A percentile compares a stretch with the other conserved stretches of the same genome.
Conservation (phyloP, 2,888 invertebrate species). For the Ormyrus thymus region DNA sequence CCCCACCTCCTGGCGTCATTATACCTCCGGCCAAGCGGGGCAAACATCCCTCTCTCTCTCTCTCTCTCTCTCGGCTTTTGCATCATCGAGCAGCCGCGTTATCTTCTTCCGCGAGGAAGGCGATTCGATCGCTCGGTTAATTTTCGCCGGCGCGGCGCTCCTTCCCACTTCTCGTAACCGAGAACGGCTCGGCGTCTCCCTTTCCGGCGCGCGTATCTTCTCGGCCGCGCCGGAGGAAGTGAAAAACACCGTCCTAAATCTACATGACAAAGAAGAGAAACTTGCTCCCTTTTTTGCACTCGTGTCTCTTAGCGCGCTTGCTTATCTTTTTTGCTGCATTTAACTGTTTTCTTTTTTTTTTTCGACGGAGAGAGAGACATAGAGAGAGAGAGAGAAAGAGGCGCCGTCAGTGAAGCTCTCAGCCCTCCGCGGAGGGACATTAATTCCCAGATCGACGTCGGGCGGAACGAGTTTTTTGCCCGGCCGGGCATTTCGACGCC, state of each 20-base stretch:
- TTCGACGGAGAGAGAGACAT: too few species aligned
- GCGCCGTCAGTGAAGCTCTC: too few species aligned
- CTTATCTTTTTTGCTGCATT: too few species aligned
- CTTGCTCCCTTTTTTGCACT: too few species aligned
- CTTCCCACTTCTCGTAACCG: conserved; percentile 21
- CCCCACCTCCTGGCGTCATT: too few species aligned
- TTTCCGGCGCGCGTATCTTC: not conserved
- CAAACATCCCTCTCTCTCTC: not conserved
- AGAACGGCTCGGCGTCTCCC: not conserved
- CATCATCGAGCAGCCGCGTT: conserved; percentile 25
- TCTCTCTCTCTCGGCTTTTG: not conserved
- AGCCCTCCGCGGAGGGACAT: too few species aligned
- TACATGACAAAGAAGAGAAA: conserved; percentile 11
- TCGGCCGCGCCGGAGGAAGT: not conserved
- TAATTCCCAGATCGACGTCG: too few species aligned
- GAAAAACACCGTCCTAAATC: conserved; percentile 28
- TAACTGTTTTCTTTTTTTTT: too few species aligned
- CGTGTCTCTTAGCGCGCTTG: too few species aligned
- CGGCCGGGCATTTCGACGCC: too few species aligned
- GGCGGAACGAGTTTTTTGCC: too few species aligned
- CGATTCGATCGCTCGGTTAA: conserved; percentile 38
- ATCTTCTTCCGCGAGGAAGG: not conserved
- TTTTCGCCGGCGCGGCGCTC: conserved; percentile 17
- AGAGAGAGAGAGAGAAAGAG: too few species aligned
- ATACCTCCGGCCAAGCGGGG: not conserved